These are phyloP conservation scores for Chromoteleia sp. DNA, from an alignment of 2,888 invertebrate species.

Conservation along the genomic window DNA sequence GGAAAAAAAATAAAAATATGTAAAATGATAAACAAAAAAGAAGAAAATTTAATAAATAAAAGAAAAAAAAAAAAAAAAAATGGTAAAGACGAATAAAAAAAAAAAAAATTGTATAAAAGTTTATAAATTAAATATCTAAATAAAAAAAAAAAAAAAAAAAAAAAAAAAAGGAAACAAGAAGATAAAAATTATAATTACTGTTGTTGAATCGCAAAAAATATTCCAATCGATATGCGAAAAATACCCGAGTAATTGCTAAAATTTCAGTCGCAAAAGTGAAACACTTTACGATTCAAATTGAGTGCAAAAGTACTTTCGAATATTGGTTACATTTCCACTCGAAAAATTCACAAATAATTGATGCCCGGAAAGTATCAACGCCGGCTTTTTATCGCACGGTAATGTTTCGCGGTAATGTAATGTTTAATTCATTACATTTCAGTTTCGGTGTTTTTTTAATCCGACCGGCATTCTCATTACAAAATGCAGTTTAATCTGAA, in stretches of 20 bases:
- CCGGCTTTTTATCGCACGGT: constrained; percentile 19
- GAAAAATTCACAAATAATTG: constrained; percentile 20
- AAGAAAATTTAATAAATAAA: no score
- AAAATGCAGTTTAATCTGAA: constrained; percentile 27
- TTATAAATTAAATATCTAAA: no score
- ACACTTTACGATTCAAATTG: neutral
- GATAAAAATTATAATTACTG: no score
- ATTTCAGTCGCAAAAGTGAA: neutral
- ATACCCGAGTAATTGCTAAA: neutral
- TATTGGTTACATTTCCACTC: constrained; percentile 16
- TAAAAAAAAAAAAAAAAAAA: no score
- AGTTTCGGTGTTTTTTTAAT: constrained; percentile 18
- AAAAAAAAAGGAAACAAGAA: no score
- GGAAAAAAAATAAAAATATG: no score
- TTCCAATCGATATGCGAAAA: no score
- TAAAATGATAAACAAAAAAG: no score
- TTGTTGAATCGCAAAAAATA: no score
- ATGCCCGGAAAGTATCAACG: constrained; percentile 19
- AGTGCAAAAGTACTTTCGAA: constrained; percentile 8
- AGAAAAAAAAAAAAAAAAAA: no score
- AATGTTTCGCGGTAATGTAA: constrained; percentile 34
- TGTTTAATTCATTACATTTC: constrained; percentile 35
- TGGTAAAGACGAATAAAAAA: no score
- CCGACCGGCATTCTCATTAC: neutral
- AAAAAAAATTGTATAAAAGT: no score